Evolutionary conservation across 2,888 invertebrate species (phyloP).

Genomic region (Malacosoma neustria): DNA sequence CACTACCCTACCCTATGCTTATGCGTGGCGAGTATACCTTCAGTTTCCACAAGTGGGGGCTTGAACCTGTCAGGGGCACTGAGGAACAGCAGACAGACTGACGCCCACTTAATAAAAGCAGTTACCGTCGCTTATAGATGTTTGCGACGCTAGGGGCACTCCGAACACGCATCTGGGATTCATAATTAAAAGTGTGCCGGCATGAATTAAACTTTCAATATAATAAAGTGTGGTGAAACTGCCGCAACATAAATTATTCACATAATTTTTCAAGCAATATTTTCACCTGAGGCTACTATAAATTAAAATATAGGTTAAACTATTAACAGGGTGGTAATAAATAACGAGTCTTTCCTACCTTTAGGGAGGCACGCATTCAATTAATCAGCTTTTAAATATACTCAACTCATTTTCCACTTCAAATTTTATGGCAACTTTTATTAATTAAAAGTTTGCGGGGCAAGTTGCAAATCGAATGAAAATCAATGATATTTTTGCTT

Average conservation of each 20-base stretch:
- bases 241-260: constrained; percentile 1
- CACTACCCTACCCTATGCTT: too few species aligned
- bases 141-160: too few species aligned
- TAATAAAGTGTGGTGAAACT: too few species aligned
- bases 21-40: too few species aligned
- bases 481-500: too few species aligned
- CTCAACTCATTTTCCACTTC: neutral
- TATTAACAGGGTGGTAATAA: neutral
- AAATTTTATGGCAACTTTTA: neutral
- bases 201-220: neutral
- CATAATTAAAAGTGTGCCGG: neutral
- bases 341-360: constrained; percentile 1
- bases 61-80: too few species aligned
- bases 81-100: too few species aligned
- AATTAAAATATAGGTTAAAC: neutral
- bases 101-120: too few species aligned
- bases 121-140: too few species aligned
- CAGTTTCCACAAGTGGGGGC: too few species aligned
- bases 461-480: neutral
- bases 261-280: neutral
- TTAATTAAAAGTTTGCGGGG: neutral
- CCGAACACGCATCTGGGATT: neutral
- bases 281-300: neutral
- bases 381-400: neutral
- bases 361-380: neutral